phyloP scores from a whole-genome alignment of 2,113 vertebrate genomes.

The Diphyllodes magnificus region DNA sequence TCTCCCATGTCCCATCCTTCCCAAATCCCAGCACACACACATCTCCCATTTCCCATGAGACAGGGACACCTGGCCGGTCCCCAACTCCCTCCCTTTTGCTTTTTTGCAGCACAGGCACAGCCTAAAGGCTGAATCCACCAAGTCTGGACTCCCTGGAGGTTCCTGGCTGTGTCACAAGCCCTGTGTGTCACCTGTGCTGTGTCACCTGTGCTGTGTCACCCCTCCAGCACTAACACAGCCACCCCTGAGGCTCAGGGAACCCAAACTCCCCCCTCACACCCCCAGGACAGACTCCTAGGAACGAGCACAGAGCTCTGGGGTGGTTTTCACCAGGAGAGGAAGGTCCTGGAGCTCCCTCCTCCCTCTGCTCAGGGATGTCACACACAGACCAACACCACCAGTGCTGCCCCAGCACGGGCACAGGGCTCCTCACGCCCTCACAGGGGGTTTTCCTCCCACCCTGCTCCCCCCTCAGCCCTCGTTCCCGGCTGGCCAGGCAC shows the following conservation, averaged over 20 bases:
- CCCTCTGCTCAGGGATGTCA: neutral
- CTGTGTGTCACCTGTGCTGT: neutral
- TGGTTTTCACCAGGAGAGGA: neutral
- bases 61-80: neutral
- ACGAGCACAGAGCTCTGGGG: rapidly evolving
- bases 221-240: neutral
- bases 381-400: neutral
- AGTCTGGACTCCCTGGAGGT: neutral
- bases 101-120: neutral
- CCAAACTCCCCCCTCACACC: no score
- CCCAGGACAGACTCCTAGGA: neutral
- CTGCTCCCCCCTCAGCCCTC: neutral
- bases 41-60: neutral
- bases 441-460: neutral
- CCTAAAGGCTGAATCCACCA: neutral
- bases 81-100: neutral
- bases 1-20: neutral
- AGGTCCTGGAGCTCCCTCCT: neutral
- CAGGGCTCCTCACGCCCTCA: rapidly evolving
- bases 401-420: neutral
- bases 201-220: neutral
- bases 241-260: neutral
- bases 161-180: neutral
- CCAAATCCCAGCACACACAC: neutral
- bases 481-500: neutral